Percentiles rank a stretch among this genome's conserved stretches.
Conservation (phyloP, 2,797 vertebrate species). For the Garrulus glandarius region DNA sequence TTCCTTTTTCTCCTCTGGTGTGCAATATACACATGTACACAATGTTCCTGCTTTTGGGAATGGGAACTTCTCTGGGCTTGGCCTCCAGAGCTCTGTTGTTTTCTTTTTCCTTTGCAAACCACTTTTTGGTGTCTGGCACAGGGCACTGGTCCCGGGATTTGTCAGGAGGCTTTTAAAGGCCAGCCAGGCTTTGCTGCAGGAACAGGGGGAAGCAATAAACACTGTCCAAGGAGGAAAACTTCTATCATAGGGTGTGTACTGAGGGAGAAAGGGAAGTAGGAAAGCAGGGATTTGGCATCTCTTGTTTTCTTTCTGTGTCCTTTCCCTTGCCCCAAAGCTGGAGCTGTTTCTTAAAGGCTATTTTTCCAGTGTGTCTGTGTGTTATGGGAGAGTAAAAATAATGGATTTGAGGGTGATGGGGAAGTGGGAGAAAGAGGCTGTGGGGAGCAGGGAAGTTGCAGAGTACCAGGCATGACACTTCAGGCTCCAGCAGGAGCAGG, state of each 20-base stretch:
- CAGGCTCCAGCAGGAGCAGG: neutral
- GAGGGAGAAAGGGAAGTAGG: neutral
- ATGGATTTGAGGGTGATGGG: neutral
- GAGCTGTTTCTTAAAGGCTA: neutral
- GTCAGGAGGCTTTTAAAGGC: slow-evolving; percentile 13
- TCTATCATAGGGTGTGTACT: neutral
- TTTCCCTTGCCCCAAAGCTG: neutral
- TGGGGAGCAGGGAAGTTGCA: neutral
- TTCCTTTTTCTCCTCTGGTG: neutral
- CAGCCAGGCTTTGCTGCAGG: neutral
- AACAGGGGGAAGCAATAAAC: neutral
- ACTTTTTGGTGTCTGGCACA: neutral
- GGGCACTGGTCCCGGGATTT: neutral
- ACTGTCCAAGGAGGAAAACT: neutral
- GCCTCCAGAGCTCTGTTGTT: neutral
- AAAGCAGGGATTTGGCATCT: neutral
- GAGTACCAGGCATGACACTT: neutral
- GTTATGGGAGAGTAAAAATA: neutral
- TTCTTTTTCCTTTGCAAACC: neutral
- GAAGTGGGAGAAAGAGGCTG: neutral
- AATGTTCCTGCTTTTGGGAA: neutral
- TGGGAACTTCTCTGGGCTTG: neutral
- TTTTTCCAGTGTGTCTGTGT: neutral
- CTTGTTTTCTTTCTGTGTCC: neutral
- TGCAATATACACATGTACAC: neutral